Evolutionary conservation across 2,888 invertebrate genomes (phyloP).

Genomic region (Thereva unica): DNA sequence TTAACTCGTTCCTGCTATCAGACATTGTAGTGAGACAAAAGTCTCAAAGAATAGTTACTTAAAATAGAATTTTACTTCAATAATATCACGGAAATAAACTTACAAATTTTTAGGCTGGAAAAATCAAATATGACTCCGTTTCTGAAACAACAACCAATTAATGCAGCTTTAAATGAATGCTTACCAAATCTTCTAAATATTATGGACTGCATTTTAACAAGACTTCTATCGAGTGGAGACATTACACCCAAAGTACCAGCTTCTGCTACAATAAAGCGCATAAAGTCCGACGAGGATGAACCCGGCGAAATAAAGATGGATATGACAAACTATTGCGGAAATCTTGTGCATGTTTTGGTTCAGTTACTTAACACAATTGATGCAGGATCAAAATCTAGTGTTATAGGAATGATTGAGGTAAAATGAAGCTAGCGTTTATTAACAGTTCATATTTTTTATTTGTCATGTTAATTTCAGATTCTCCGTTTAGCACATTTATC

Average conservation of each 20-base stretch:
- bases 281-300: constrained; percentile 42
- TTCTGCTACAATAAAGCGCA: constrained; percentile 14
- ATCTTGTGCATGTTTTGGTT: constrained; percentile 61
- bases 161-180: constrained; percentile 48
- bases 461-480: constrained; percentile 42
- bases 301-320: constrained; percentile 35
- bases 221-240: constrained; percentile 50
- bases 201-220: constrained; percentile 52
- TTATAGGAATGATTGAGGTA: constrained; percentile 68
- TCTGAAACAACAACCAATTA: constrained; percentile 49
- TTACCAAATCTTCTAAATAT: constrained; percentile 46
- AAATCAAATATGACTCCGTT: constrained; percentile 50
- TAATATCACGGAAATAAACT: constrained; percentile 45
- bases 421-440: background rate
- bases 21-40: too few relatives aligned
- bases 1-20: too few relatives aligned
- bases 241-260: constrained; percentile 23
- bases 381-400: constrained; percentile 63
- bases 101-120: constrained; percentile 49
- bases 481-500: constrained; percentile 72
- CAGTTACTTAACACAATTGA: constrained; percentile 70
- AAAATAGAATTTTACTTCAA: too few relatives aligned
- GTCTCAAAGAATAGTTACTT: too few relatives aligned
- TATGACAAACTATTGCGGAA: constrained; percentile 43
- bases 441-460: background rate